These are phyloP conservation scores for Mergus octosetaceus DNA, from an alignment of 2,797 vertebrate genomes.

Conservation along the genomic window DNA sequence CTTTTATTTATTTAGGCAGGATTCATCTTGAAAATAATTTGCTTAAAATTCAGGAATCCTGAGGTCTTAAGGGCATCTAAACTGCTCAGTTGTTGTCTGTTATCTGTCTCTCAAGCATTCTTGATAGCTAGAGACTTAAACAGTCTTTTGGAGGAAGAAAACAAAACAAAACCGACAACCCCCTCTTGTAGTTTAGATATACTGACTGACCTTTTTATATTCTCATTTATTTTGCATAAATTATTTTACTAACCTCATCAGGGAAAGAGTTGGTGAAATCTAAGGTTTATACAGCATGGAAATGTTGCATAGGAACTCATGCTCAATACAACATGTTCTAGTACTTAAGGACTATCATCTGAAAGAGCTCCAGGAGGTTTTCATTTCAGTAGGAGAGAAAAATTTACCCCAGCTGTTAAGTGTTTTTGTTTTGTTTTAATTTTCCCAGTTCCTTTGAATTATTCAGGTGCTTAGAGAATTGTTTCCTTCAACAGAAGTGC, in stretches of 20 bases:
- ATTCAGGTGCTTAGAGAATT: background rate
- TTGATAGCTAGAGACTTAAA: conserved; percentile 46
- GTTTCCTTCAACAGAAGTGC: background rate
- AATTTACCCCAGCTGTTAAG: background rate
- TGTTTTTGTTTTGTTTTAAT: background rate
- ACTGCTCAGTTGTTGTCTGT: conserved; percentile 13
- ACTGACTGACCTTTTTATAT: conserved; percentile 59
- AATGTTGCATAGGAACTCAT: background rate
- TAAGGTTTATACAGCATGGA: background rate
- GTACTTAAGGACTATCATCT: background rate
- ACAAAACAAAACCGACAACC: background rate
- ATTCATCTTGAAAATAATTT: conserved; percentile 24
- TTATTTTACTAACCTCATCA: conserved; percentile 55
- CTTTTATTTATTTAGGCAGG: background rate
- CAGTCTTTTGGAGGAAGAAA: conserved; percentile 4
- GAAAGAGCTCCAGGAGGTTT: background rate
- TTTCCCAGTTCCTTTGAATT: background rate
- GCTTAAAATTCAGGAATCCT: conserved; percentile 2
- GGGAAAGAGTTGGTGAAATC: conserved; percentile 35
- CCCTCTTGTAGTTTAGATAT: conserved; percentile 16
- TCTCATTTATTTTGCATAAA: conserved; percentile 72
- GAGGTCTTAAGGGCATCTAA: conserved; percentile 32
- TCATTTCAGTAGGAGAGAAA: background rate
- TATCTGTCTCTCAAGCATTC: conserved; percentile 36
- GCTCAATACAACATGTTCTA: background rate